Percentiles rank a stretch among this genome's conserved stretches.
Evolutionary conservation across 1,140 invertebrate genomes (phyloP).

Genomic region (Drosophila kikkawai): DNA sequence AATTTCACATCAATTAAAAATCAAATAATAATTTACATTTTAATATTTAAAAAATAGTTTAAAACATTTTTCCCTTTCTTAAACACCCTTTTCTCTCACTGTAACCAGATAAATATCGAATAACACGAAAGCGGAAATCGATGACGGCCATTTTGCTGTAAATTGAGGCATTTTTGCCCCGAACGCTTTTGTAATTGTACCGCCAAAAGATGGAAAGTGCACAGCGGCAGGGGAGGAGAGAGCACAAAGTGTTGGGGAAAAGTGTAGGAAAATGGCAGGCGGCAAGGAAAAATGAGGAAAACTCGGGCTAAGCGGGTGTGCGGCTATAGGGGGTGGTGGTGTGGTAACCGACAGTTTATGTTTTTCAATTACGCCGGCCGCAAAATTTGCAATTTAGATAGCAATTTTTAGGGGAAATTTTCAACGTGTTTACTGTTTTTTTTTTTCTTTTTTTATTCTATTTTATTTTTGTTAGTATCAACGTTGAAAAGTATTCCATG

Average conservation of each 20-base stretch:
- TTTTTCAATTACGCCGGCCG: constrained; percentile 78
- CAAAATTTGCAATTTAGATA: constrained; percentile 81
- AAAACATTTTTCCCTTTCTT: too few species aligned
- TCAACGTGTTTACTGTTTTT: constrained; percentile 6
- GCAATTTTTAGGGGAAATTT: constrained; percentile 55
- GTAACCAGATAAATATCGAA: constrained; percentile 54
- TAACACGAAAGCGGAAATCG: constrained; percentile 75
- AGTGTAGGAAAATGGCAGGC: constrained; percentile 12
- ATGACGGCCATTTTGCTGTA: constrained; percentile 81
- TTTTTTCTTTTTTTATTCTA: constrained; percentile 16
- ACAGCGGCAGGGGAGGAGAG: not conserved
- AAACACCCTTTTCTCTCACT: not conserved
- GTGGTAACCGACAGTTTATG: constrained; percentile 49
- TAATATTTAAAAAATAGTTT: too few species aligned
- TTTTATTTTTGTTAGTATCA: constrained; percentile 24
- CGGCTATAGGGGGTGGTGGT: not conserved
- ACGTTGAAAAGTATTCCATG: constrained; percentile 31
- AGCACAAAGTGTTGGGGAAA: constrained; percentile 6
- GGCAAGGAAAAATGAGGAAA: constrained; percentile 19
- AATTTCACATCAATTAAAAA: too few species aligned
- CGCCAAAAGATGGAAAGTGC: constrained; percentile 31
- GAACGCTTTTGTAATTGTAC: constrained; percentile 75
- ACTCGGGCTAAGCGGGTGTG: not conserved
- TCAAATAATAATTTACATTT: too few species aligned
- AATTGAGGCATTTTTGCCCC: constrained; percentile 74